Percentiles rank a stretch among this genome's conserved stretches.
phyloP scores from a whole-genome alignment of 2,113 vertebrate genomes.

The Hemicordylus capensis region DNA sequence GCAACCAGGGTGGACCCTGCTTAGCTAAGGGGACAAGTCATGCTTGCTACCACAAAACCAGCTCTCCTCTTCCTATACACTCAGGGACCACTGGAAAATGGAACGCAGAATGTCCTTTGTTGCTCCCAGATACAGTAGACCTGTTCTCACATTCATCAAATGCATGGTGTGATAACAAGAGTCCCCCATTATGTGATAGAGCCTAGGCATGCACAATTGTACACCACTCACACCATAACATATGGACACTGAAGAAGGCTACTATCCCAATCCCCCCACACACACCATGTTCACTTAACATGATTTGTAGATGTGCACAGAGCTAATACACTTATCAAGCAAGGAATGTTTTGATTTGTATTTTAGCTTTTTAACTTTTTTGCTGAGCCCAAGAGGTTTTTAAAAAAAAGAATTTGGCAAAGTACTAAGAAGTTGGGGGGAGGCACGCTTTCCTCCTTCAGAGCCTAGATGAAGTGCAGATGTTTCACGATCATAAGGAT shows the following conservation, averaged over 20 bases:
- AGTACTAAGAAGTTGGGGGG: neutral
- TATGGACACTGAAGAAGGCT: neutral
- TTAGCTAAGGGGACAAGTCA: too few relatives aligned
- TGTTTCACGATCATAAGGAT: accelerated
- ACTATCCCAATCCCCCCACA: neutral
- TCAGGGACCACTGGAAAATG: neutral
- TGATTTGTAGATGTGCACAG: neutral
- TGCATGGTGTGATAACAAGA: too few relatives aligned
- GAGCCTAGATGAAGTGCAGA: conserved; percentile 12
- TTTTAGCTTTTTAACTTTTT: conserved; percentile 19
- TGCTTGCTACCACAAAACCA: too few relatives aligned
- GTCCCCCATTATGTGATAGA: too few relatives aligned
- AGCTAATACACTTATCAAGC: neutral
- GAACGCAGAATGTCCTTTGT: neutral
- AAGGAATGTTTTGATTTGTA: neutral
- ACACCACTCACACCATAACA: neutral
- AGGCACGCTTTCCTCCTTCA: neutral
- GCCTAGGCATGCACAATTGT: too few relatives aligned
- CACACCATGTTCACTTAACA: neutral
- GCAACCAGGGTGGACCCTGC: too few relatives aligned
- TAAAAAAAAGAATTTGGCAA: conserved; percentile 30
- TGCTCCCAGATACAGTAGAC: neutral
- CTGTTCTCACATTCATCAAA: neutral
- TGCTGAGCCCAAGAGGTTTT: neutral
- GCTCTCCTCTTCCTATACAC: too few relatives aligned